These are phyloP conservation scores for Dasypolia templi DNA, from an alignment of 2,888 invertebrate genomes.

Conservation along the genomic window DNA sequence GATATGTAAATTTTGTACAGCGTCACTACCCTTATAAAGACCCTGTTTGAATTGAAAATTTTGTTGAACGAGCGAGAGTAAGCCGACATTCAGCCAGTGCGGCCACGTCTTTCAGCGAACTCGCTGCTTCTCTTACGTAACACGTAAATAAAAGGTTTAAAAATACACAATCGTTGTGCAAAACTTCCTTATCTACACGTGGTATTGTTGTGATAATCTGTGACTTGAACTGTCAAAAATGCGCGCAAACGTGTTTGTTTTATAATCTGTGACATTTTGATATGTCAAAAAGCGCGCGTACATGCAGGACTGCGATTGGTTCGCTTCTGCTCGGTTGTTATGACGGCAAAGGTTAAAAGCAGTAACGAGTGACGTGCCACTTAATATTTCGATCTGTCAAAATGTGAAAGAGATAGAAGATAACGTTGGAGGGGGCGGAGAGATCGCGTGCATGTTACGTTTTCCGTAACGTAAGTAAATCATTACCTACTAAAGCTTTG, in stretches of 20 bases:
- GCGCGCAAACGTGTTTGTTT: constrained; percentile 40
- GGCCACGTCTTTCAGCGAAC: constrained; percentile 89
- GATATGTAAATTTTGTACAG: constrained; percentile 90
- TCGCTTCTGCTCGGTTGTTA: constrained; percentile 57
- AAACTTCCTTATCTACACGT: constrained; percentile 39
- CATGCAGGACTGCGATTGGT: constrained; percentile 53
- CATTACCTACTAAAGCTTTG: constrained; percentile 36
- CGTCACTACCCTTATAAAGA: constrained; percentile 91
- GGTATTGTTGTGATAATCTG: constrained; percentile 41
- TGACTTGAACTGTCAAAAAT: constrained; percentile 53
- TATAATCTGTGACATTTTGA: constrained; percentile 55
- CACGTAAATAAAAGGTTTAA: constrained; percentile 67
- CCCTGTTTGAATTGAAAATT: constrained; percentile 91
- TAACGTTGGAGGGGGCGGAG: constrained; percentile 70
- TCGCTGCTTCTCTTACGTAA: constrained; percentile 81
- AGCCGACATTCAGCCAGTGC: constrained; percentile 86
- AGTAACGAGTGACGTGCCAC: constrained; percentile 74
- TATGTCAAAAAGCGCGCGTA: constrained; percentile 66
- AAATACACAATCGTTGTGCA: constrained; percentile 43
- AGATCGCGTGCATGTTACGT: constrained; percentile 61
- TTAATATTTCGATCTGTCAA: constrained; percentile 85
- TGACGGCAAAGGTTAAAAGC: constrained; percentile 68
- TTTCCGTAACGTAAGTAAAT: constrained; percentile 69
- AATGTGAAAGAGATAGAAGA: constrained; percentile 81
- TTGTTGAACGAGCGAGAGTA: constrained; percentile 88